Base-by-base conservation (phyloP, 2,797 vertebrate species). In the Neoniphon sammara region DNA sequence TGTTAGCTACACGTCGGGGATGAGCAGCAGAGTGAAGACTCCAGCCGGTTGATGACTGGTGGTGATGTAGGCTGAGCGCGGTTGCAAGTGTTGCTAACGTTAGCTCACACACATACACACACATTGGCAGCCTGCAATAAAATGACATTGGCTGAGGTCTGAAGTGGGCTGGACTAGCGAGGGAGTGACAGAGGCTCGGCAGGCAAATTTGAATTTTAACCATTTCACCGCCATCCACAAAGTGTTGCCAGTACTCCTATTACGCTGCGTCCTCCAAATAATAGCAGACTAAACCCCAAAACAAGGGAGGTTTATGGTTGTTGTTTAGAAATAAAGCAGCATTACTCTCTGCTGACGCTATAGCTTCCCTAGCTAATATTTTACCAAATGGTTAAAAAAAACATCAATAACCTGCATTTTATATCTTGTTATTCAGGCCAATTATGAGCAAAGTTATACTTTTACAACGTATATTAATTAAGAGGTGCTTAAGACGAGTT, bases 191-290 rank as follows among this genome's bases (percentile, higher is more conserved):
- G 86, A 84, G 85, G 87, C 91, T 86, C 67, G 85, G 23, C 83
- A 7, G 14, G 18, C 78, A 85, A 0, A 88, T 90, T 88, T 76
- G 20, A 78, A 88, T 88, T 78, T 39, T 92, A 93, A 92, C 91
- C 44, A 68, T 42, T 72, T 86, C 88, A 34, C 27, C 10, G 0
- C 85, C 75, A 0, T 5, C 23, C 5, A 47, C 17, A 9, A 5
- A 49, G 31, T 34, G 31, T 5, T 34, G 31, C 30, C 30, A 3
- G 3, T 6, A n/a, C n/a, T n/a, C n/a, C n/a, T n/a, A n/a, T n/a
- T n/a, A n/a, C n/a, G n/a, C n/a, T n/a, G n/a, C n/a, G n/a, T n/a
- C n/a, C n/a, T 27, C 25, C 25, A 27, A 27, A 27, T 27, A 27
- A 27, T 27, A 27, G 25, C 25, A 27, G 25, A 27, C 25, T 27